Percentiles rank a stretch among this genome's conserved stretches.
These are phyloP conservation scores for Desmodus rotundus DNA, from an alignment of 2,113 vertebrate species.

Conservation along the genomic window DNA sequence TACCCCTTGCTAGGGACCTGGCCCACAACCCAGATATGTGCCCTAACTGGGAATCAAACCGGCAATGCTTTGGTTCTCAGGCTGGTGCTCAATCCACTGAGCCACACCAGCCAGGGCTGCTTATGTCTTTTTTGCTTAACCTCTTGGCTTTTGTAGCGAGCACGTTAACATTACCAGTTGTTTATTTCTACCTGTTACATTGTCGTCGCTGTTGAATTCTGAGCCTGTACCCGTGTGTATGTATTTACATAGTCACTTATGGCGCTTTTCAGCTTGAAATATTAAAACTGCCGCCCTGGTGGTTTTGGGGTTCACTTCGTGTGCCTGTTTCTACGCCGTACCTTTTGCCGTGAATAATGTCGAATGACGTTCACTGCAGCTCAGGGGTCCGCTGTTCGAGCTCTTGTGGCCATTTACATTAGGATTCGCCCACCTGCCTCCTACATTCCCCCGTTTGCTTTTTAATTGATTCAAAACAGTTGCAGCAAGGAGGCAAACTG, in stretches of 20 bases:
- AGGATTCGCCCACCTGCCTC: background rate
- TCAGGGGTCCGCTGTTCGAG: rapidly evolving
- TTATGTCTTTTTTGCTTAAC: background rate
- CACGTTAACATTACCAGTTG: rapidly evolving
- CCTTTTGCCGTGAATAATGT: rapidly evolving
- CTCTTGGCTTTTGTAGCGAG: background rate
- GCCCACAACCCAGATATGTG: too few species aligned
- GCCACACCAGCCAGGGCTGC: too few species aligned
- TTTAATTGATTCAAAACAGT: background rate
- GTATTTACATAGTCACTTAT: rapidly evolving
- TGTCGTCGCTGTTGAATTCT: rapidly evolving
- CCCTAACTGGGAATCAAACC: too few species aligned
- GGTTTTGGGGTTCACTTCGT: background rate
- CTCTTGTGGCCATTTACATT: rapidly evolving
- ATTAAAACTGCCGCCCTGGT: rapidly evolving
- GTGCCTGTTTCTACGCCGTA: rapidly evolving
- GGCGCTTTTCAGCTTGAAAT: background rate
- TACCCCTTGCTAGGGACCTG: too few species aligned
- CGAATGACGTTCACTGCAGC: rapidly evolving
- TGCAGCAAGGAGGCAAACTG: background rate
- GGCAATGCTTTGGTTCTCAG: rapidly evolving
- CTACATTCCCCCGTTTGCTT: background rate
- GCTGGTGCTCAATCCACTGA: too few species aligned
- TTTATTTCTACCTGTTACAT: too few species aligned
- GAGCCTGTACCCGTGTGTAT: rapidly evolving